These are phyloP conservation scores for Prionailurus bengalensis DNA, from an alignment of 2,113 vertebrate species.

Conservation along the genomic window DNA sequence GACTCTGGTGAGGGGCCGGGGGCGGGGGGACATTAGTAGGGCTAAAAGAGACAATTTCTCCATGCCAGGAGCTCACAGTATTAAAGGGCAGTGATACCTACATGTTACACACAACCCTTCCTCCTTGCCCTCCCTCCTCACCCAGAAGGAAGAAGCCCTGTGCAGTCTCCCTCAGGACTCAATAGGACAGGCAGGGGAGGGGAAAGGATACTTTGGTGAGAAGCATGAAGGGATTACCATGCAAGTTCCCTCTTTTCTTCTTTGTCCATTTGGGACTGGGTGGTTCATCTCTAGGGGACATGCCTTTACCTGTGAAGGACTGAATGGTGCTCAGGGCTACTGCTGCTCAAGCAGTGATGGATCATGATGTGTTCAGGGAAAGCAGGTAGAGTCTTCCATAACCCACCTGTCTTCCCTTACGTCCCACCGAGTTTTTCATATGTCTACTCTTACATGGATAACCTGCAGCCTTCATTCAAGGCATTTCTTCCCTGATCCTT, in stretches of 20 bases:
- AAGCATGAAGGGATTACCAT: neutral
- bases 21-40: neutral
- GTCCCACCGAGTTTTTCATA: neutral
- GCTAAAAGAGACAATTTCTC: neutral
- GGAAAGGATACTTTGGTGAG: neutral
- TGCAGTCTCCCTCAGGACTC: neutral
- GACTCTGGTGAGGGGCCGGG: fast-evolving
- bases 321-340: neutral
- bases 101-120: neutral
- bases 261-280: neutral
- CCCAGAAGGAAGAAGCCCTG: no score
- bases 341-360: neutral
- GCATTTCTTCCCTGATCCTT: neutral
- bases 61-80: neutral
- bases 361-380: neutral
- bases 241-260: neutral
- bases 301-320: neutral
- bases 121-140: neutral
- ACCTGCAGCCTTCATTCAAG: neutral
- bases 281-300: neutral
- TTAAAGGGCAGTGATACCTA: neutral
- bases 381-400: neutral
- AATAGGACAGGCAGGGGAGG: neutral
- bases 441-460: neutral
- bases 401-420: neutral